Evolutionary conservation across 2,113 vertebrate genomes (phyloP).

Genomic region (Poeciliopsis occidentalis): DNA sequence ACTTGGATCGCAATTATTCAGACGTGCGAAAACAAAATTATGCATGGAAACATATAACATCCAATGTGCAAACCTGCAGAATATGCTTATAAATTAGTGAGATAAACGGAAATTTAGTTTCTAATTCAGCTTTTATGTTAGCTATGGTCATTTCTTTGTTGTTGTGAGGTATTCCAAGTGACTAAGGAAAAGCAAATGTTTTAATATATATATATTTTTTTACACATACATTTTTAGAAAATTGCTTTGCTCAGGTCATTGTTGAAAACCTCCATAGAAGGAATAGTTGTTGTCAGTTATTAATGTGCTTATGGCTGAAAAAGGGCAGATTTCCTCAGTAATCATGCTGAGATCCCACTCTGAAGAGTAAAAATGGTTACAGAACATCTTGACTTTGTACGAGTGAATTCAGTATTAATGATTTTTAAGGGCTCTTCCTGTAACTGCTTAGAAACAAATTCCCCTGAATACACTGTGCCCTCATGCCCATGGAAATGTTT

Average conservation of each 20-base stretch:
- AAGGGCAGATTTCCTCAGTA: neutral
- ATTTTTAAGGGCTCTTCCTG: neutral
- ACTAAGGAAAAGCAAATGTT: neutral
- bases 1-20: constrained; percentile 6
- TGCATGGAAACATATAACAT: neutral
- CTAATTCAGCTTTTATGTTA: neutral
- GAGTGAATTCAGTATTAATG: neutral
- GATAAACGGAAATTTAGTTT: neutral
- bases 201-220: neutral
- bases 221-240: too few relatives aligned
- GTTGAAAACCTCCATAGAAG: neutral
- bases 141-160: neutral
- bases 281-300: neutral
- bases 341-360: neutral
- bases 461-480: neutral
- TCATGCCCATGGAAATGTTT: neutral
- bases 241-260: neutral
- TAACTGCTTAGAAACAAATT: neutral
- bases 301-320: neutral
- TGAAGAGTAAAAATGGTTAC: neutral
- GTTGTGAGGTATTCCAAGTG: neutral
- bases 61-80: neutral
- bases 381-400: neutral
- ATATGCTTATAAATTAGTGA: neutral
- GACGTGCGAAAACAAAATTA: neutral